Percentiles rank a stretch among this genome's conserved stretches.
Conservation (phyloP, 2,113 vertebrate species). For the Haemorhous mexicanus region DNA sequence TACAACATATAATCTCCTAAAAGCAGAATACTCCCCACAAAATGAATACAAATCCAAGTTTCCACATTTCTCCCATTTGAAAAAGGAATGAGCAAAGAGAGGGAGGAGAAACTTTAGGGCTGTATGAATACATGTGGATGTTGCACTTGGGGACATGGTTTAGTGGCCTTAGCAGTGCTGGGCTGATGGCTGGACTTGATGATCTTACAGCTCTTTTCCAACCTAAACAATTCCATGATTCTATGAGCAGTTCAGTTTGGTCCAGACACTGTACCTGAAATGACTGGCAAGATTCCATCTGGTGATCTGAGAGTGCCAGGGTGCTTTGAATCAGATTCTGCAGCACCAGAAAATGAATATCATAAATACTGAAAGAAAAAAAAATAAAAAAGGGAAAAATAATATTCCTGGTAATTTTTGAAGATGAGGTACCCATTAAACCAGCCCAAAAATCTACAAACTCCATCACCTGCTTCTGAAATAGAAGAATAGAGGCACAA, state of each 20-base stretch:
- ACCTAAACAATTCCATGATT: background rate
- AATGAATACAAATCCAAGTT: background rate
- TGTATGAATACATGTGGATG: background rate
- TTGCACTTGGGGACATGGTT: background rate
- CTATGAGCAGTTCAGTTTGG: background rate
- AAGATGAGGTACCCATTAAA: background rate
- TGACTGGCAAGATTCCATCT: slow-evolving; percentile 88
- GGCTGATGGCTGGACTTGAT: background rate
- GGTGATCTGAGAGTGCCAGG: slow-evolving; percentile 86
- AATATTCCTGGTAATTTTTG: background rate
- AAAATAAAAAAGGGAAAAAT: no score
- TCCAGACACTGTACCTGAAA: slow-evolving; percentile 81
- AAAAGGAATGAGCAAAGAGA: background rate
- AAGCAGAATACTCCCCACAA: background rate
- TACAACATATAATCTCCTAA: background rate
- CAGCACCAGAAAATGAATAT: slow-evolving; percentile 88
- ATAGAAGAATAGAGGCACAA: background rate
- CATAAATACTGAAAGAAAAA: slow-evolving; percentile 75
- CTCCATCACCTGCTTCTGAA: background rate
- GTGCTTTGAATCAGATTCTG: slow-evolving; percentile 96
- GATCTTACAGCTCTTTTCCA: background rate
- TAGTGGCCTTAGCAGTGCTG: background rate
- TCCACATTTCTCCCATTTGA: background rate
- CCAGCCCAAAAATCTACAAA: background rate
- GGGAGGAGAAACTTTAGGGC: background rate